Evolutionary conservation across 1,140 invertebrate species (phyloP).

Genomic region (Pogonomyrmex californicus): DNA sequence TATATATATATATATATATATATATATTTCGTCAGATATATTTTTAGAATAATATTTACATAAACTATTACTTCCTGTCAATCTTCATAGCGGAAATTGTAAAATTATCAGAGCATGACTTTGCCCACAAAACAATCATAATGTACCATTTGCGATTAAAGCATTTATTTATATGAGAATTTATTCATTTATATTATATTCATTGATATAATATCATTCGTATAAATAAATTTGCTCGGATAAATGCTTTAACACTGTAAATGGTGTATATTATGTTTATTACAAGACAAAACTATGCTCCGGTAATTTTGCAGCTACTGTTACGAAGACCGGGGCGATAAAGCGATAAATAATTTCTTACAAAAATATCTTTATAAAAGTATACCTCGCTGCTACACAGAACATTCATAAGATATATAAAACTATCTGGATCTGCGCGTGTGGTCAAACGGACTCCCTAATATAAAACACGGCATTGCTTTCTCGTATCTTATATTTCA

Average conservation of each 20-base stretch:
- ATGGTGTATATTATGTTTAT: conserved; percentile 3
- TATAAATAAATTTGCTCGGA: conserved; percentile 22
- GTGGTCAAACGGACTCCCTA: background rate
- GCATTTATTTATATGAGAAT: conserved; percentile 24
- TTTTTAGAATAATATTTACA: background rate
- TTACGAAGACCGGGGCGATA: background rate
- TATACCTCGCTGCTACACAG: background rate
- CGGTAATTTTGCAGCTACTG: conserved; percentile 14
- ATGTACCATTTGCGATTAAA: conserved; percentile 4
- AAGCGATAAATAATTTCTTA: background rate
- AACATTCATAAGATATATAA: background rate
- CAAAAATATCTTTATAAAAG: background rate
- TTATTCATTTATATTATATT: conserved; percentile 32
- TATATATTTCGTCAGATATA: background rate
- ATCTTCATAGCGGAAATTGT: background rate
- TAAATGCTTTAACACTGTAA: conserved; percentile 26
- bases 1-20: background rate
- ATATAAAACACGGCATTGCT: background rate
- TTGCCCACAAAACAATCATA: background rate
- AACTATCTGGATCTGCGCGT: background rate
- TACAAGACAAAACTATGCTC: background rate
- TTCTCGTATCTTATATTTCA: conserved; percentile 2
- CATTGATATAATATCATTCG: conserved; percentile 22
- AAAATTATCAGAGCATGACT: conserved; percentile 20
- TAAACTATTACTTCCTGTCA: background rate